Evolutionary conservation across 2,113 vertebrate species (phyloP), one percentile per base, ranked within the genome.

Genomic region (Paramisgurnus dabryanus): DNA sequence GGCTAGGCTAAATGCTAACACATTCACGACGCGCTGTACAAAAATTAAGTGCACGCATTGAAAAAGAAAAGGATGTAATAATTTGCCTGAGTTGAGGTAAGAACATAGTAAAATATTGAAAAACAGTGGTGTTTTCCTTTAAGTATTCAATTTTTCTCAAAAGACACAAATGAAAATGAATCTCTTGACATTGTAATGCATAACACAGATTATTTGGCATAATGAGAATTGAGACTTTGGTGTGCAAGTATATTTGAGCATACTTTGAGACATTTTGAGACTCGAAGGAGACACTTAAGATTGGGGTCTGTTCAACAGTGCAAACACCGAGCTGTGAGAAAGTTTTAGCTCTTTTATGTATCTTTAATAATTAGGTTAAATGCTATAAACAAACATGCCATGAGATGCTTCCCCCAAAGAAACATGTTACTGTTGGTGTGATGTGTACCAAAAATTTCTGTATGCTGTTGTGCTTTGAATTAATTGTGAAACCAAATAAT

Each of bases 301-400:
- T 49, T 49, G 4, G 47, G 11, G 49, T 50, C 65, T 43, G 40
- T 18, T 71, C 47, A 69, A 50, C 47, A 69, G 2, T 67, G 67
- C 22, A 70, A 39, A 66, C 40, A 17, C 5, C 45, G 17, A 67
- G 10, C 65, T 67, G 65, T 9, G 55, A 57, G 50, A 5, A 57
- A 40, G 8, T 40, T 67, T 34, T 7, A 6, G 15, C 34, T 17
- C 68, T 47, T 61, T 70, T 9, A 18, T 27, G 49, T 17, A 17
- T 66, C 15, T n/a, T n/a, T 6, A 72, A 57, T 70, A 40, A 53
- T 17, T 18, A 71, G 50, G 50, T 50, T 58, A 53, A 41, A 72
- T 58, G 41, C 69, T 18, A 58, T 57, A 71, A 72, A 72, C 22
- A 57, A 41, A 72, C 40, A 40, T 57, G 50, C 53, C 53, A 72